A percentile compares a stretch with the other conserved stretches of the same genome.
Conservation (phyloP, 1,140 invertebrate genomes). For the Aphis gossypii region DNA sequence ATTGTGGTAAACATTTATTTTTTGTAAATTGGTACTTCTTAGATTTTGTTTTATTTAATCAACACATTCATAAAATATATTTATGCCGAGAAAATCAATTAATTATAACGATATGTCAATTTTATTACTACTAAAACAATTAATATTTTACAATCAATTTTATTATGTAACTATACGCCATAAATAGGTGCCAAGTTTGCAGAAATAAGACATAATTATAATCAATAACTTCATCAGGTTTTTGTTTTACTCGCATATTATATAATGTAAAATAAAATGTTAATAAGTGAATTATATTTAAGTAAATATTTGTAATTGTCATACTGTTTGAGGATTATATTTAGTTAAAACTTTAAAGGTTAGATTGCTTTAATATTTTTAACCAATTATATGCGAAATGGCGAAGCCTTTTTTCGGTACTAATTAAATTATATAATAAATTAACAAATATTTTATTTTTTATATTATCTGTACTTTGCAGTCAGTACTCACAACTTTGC, state of each 20-base stretch:
- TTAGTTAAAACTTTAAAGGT: not conserved
- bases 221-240: not conserved
- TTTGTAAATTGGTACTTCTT: not conserved
- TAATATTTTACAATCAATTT: not conserved
- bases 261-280: not conserved
- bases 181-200: not conserved
- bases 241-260: not conserved
- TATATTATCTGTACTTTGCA: not conserved
- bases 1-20: not conserved
- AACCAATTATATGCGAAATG: not conserved
- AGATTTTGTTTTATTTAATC: not conserved
- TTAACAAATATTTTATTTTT: slow-evolving; percentile 10
- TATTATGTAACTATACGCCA: not conserved
- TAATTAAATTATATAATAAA: not conserved
- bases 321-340: not conserved
- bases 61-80: not conserved
- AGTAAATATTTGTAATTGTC: not conserved
- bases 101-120: slow-evolving; percentile 8
- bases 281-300: not conserved
- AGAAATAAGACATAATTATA: not conserved
- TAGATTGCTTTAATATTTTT: not conserved
- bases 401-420: not conserved
- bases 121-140: not conserved
- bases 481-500: not conserved
- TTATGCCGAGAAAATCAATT: not conserved